phyloP scores from a whole-genome alignment of 35 echinoderm and acorn worm genomes.

The Strongylocentrotus purpuratus region DNA sequence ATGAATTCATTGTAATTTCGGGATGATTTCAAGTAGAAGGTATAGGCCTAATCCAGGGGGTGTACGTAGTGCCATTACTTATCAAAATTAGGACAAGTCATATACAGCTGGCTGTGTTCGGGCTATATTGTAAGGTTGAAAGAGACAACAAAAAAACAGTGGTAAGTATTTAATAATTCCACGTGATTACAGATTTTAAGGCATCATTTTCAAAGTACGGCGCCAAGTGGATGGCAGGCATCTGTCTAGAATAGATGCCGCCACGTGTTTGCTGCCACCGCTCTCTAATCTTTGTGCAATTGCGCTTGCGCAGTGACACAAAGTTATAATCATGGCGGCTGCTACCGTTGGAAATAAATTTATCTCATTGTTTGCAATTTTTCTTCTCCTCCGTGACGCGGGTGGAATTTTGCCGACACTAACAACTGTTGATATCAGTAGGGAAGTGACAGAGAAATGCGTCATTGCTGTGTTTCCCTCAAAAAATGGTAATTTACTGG shows the following conservation, averaged over 20 bases:
- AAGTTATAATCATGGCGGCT: not conserved
- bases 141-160: not conserved
- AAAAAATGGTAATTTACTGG: not conserved
- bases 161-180: not conserved
- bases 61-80: too few species aligned
- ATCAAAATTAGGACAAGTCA: too few species aligned
- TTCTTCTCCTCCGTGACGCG: not conserved
- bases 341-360: not conserved
- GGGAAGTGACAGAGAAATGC: conserved; percentile 26
- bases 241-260: not conserved
- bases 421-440: not conserved
- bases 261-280: not conserved
- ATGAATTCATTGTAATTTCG: too few species aligned
- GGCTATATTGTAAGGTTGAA: not conserved
- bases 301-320: not conserved
- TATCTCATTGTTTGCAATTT: not conserved
- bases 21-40: too few species aligned
- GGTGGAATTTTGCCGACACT: not conserved
- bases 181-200: too few species aligned
- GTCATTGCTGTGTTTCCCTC: conserved; percentile 40
- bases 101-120: too few species aligned
- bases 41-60: too few species aligned
- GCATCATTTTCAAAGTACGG: too few species aligned
- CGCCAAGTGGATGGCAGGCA: not conserved
- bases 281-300: not conserved